These are phyloP conservation scores for Aporophyla lueneburgensis DNA, from an alignment of 2,888 invertebrate species.

Conservation along the genomic window DNA sequence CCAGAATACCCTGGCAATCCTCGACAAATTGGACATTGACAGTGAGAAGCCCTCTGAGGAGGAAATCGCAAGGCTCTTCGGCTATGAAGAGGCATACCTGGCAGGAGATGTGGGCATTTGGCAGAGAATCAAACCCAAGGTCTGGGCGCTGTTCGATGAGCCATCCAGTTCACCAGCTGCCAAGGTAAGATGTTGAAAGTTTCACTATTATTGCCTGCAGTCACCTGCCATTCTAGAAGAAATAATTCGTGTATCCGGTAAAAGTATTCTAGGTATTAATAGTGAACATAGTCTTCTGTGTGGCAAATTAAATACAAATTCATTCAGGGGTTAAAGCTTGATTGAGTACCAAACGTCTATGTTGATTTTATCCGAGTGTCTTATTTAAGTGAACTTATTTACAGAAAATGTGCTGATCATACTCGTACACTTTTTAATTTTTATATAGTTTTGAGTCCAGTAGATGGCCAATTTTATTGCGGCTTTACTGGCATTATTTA, in stretches of 20 bases:
- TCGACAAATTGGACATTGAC: constrained; percentile 98
- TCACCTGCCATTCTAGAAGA: neutral
- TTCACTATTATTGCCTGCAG: neutral
- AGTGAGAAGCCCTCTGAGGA: constrained; percentile 98
- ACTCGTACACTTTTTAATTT: too few relatives aligned
- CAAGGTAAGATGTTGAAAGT: constrained; percentile 92
- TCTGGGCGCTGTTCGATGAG: constrained; percentile 99
- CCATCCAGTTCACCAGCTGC: constrained; percentile 98
- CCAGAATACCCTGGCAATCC: constrained; percentile 98
- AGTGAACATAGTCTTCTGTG: neutral
- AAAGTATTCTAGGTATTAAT: neutral
- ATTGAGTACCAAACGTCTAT: too few relatives aligned
- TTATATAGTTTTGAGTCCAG: too few relatives aligned
- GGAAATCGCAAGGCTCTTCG: constrained; percentile 97
- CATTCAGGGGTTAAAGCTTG: neutral
- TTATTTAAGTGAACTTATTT: too few relatives aligned
- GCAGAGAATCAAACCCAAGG: constrained; percentile 97
- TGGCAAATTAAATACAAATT: neutral
- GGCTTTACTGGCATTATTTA: too few relatives aligned
- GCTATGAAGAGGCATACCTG: constrained; percentile 96
- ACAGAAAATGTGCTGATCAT: too few relatives aligned
- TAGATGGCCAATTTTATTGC: too few relatives aligned
- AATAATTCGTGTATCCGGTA: neutral
- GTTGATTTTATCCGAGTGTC: too few relatives aligned
- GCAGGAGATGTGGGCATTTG: constrained; percentile 95